A percentile compares a stretch with the other conserved stretches of the same genome.
Conservation (phyloP, 2,113 vertebrate genomes). For the Miniopterus natalensis region DNA sequence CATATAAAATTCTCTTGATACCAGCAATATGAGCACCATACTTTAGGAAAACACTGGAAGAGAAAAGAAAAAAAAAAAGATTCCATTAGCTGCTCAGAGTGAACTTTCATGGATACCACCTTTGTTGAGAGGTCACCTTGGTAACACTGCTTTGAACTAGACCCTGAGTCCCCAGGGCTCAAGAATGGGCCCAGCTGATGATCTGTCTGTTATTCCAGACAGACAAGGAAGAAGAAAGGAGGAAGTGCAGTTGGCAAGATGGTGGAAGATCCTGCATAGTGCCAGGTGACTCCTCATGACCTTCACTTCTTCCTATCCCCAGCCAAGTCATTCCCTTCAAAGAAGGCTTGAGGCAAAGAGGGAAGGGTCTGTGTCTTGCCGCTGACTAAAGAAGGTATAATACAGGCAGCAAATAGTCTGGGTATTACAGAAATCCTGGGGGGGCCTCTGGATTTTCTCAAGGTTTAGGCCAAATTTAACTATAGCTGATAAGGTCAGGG, state of each 20-base stretch:
- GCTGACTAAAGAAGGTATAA: conserved; percentile 8
- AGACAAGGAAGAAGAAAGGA: neutral
- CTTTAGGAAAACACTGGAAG: neutral
- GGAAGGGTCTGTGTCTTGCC: neutral
- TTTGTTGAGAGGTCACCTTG: neutral
- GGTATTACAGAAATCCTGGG: neutral
- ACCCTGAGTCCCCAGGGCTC: neutral
- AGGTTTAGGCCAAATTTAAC: neutral
- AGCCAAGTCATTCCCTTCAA: neutral
- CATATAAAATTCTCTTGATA: conserved; percentile 2
- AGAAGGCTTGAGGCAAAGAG: neutral
- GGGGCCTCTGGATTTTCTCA: neutral
- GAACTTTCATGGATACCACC: neutral
- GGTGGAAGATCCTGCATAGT: neutral
- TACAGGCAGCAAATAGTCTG: neutral
- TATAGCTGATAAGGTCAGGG: neutral
- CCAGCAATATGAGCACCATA: neutral
- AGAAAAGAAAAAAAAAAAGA: conserved; percentile 58
- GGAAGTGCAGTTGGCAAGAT: neutral
- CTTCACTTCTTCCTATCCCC: neutral
- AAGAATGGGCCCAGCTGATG: neutral
- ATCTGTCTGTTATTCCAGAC: neutral
- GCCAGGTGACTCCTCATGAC: neutral
- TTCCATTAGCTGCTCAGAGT: neutral
- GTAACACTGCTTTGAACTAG: neutral